Conservation (phyloP, 2,888 invertebrate species). For the Drosophila multiciliata region DNA sequence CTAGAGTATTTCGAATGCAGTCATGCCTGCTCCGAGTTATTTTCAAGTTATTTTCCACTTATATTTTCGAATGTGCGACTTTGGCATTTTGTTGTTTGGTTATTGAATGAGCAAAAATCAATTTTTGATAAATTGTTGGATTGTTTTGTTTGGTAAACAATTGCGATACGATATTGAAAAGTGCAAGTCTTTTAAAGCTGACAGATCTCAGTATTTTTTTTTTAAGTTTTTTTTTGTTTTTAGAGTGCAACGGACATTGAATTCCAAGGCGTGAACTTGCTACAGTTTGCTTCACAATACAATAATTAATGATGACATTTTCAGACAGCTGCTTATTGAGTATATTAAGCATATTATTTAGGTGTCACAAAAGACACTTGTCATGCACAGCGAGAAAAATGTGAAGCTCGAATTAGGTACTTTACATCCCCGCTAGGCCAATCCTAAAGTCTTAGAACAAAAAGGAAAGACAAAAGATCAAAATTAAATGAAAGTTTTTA, state of each 20-base stretch:
- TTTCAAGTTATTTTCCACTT: constrained; percentile 20
- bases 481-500: not conserved
- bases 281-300: constrained; percentile 37
- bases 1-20: constrained; percentile 25
- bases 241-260: constrained; percentile 17
- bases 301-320: constrained; percentile 72
- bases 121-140: constrained; percentile 16
- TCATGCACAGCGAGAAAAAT: constrained; percentile 3
- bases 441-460: not conserved
- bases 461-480: not conserved
- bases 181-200: constrained; percentile 11
- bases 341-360: constrained; percentile 35
- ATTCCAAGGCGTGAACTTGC: constrained; percentile 46
- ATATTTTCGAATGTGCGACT: constrained; percentile 21
- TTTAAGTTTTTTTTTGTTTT: not conserved
- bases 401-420: not conserved
- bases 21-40: not conserved
- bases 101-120: constrained; percentile 40
- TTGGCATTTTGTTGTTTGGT: constrained; percentile 29
- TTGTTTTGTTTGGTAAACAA: constrained; percentile 17
- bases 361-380: constrained; percentile 15
- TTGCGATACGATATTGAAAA: constrained; percentile 10
- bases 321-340: constrained; percentile 41
- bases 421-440: not conserved
- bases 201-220: constrained; percentile 18